Percentiles rank a stretch among this genome's conserved stretches.
Conservation (phyloP, 1,140 invertebrate genomes). For the Diachasma alloeum region DNA sequence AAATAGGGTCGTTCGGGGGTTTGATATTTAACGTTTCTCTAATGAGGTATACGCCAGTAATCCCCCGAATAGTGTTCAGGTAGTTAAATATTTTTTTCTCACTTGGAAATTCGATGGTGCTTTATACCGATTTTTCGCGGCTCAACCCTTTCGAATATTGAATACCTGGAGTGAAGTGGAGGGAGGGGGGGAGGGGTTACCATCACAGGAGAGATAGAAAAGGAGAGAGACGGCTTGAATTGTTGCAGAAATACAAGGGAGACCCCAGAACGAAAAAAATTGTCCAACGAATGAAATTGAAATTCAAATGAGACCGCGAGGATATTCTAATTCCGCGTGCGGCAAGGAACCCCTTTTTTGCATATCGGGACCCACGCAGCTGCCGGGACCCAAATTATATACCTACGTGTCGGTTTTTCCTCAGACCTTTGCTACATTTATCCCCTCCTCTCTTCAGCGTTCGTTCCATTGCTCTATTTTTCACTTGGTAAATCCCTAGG, state of each 20-base stretch:
- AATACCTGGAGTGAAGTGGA: conserved; percentile 42
- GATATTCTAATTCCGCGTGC: conserved; percentile 64
- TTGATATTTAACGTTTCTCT: conserved; percentile 56
- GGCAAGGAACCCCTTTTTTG: conserved; percentile 59
- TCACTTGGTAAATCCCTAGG: neutral
- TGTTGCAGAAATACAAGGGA: conserved; percentile 18
- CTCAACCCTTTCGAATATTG: conserved; percentile 38
- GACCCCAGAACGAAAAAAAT: conserved; percentile 37
- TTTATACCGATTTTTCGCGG: conserved; percentile 34
- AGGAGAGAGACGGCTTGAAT: conserved; percentile 9
- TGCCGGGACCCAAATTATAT: conserved; percentile 49
- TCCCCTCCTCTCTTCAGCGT: conserved; percentile 18
- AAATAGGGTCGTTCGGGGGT: conserved; percentile 32
- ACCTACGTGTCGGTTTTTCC: conserved; percentile 33
- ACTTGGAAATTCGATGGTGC: conserved; percentile 37
- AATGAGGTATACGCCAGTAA: conserved; percentile 51
- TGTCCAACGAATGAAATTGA: conserved; percentile 49
- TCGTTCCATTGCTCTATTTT: neutral
- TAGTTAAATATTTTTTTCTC: conserved; percentile 25
- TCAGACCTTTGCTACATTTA: conserved; percentile 2
- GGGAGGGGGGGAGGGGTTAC: conserved; percentile 19
- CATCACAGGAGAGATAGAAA: neutral
- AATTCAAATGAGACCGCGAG: conserved; percentile 68
- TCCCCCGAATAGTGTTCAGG: conserved; percentile 43
- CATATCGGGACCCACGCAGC: conserved; percentile 60